These are phyloP conservation scores for Cranoglanis bouderius DNA, from an alignment of 2,113 vertebrate species.

Conservation along the genomic window DNA sequence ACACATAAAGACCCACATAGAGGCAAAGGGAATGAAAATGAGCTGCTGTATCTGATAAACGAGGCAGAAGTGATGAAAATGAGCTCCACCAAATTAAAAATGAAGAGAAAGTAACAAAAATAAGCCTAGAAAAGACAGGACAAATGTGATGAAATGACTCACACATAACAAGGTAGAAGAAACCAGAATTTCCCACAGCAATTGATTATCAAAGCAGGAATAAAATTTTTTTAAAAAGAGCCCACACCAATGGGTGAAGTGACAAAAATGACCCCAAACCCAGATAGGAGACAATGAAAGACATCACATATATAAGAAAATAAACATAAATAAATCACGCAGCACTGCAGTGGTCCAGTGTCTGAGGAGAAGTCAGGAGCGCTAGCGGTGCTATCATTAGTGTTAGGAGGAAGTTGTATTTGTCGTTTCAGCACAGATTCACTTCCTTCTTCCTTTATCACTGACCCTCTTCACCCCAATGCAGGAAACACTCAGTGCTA, in stretches of 20 bases:
- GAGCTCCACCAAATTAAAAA: neutral
- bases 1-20: neutral
- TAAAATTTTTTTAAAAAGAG: neutral
- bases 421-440: conserved; percentile 15
- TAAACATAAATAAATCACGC: neutral
- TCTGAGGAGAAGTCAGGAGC: neutral
- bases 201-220: neutral
- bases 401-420: conserved; percentile 1
- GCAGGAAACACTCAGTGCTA: conserved; percentile 25
- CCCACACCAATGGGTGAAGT: neutral
- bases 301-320: neutral
- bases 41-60: too few species aligned
- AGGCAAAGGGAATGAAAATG: neutral
- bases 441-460: conserved; percentile 8
- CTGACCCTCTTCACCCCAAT: conserved; percentile 4
- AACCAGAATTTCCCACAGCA: neutral
- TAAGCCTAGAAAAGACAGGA: too few species aligned
- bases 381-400: neutral
- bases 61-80: too few species aligned
- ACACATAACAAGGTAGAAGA: neutral
- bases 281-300: neutral
- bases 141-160: neutral
- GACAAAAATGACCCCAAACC: neutral
- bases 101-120: neutral
- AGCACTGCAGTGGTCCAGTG: neutral